Conservation (phyloP, 2,888 invertebrate species). For the Adelphocoris suturalis region DNA sequence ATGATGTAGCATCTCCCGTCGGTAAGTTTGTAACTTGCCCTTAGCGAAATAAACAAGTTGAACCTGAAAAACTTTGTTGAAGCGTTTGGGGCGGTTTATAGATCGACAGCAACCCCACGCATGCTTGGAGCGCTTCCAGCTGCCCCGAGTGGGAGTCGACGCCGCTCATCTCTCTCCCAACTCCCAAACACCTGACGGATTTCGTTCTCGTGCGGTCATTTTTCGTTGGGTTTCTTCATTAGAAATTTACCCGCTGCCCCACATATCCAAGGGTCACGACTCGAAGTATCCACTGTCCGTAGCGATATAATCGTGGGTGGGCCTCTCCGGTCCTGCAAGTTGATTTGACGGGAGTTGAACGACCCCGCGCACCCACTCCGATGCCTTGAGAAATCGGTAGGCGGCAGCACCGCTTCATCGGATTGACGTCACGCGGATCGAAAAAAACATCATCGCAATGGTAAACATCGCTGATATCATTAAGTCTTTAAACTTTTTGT, state of each 20-base stretch:
- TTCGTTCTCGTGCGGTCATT: not conserved
- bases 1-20: not conserved
- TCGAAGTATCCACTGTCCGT: not conserved
- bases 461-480: not conserved
- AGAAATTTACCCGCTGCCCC: conserved; percentile 16
- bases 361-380: not conserved
- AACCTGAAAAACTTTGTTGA: conserved; percentile 3
- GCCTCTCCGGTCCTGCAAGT: not conserved
- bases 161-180: not conserved
- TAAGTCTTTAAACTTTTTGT: not conserved
- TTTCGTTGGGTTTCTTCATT: conserved; percentile 18
- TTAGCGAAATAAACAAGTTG: conserved; percentile 19
- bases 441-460: not conserved
- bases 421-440: not conserved
- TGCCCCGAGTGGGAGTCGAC: not conserved
- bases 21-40: not conserved
- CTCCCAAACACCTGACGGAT: not conserved
- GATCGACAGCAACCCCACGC: conserved; percentile 56
- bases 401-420: not conserved
- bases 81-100: conserved; percentile 41
- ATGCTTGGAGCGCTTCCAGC: conserved; percentile 60
- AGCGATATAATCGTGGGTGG: not conserved
- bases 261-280: not conserved
- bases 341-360: not conserved
- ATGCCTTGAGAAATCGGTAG: not conserved